phyloP scores from a whole-genome alignment of 2,113 vertebrate species.

The Labeo rohita region DNA sequence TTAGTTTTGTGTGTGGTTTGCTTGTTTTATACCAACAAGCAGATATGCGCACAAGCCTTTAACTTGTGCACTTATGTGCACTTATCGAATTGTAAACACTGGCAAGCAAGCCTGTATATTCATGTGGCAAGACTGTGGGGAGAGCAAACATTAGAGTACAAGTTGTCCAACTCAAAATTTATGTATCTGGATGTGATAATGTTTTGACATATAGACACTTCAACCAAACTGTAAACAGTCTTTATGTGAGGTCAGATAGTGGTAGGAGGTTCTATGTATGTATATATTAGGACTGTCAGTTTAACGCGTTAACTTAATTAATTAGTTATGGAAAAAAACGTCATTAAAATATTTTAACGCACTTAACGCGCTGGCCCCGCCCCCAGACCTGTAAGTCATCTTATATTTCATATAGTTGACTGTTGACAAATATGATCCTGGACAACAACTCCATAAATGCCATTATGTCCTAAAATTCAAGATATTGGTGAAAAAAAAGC shows the following conservation, averaged over 20 bases:
- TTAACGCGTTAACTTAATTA: no score
- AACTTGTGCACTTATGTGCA: constrained; percentile 58
- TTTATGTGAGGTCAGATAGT: background rate
- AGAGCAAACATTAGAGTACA: constrained; percentile 32
- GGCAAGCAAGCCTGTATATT: constrained; percentile 46
- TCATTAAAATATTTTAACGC: no score
- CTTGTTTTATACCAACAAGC: constrained; percentile 62
- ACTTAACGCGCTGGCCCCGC: no score
- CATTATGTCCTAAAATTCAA: no score
- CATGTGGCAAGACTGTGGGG: constrained; percentile 50
- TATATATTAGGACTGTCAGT: background rate
- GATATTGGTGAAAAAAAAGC: no score
- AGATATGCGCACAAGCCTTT: constrained; percentile 57
- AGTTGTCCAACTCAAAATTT: background rate
- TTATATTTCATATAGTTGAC: no score
- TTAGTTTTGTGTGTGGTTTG: constrained; percentile 54
- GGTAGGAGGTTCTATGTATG: background rate
- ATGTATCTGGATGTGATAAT: background rate
- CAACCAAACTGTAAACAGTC: constrained; percentile 14
- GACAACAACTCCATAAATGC: no score
- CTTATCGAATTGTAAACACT: constrained; percentile 64
- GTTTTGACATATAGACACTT: constrained; percentile 24
- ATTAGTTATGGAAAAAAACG: no score
- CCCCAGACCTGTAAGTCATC: no score
- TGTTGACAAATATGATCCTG: no score